phyloP scores from a whole-genome alignment of 2,113 vertebrate species.

The Oncorhynchus masou region DNA sequence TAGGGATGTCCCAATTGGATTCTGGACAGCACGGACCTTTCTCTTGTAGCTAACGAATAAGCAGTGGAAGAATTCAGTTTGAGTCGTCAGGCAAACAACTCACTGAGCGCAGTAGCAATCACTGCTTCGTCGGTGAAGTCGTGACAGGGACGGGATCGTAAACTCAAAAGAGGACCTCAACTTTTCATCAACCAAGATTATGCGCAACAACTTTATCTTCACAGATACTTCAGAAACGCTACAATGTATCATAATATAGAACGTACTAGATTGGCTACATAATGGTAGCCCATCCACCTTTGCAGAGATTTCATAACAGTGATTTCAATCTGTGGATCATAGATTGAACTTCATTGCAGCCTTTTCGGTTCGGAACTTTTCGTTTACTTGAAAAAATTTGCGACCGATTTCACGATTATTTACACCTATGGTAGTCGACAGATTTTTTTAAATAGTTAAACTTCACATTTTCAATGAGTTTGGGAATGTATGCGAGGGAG shows the following conservation, averaged over 20 bases:
- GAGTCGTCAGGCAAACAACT: too few species aligned
- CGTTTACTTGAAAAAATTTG: neutral
- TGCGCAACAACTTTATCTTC: neutral
- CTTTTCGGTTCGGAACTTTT: neutral
- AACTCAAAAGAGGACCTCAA: neutral
- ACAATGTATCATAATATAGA: neutral
- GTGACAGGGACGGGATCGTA: constrained; percentile 67
- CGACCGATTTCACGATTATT: neutral
- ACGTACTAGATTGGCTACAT: neutral
- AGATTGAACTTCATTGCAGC: neutral
- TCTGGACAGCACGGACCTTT: too few species aligned
- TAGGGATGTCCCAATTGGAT: too few species aligned
- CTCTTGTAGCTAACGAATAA: too few species aligned
- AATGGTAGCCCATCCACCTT: constrained; percentile 1
- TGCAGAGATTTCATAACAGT: neutral
- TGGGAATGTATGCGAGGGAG: constrained; percentile 40
- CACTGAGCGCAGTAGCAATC: neutral
- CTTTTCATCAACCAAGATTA: neutral
- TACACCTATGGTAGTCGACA: neutral
- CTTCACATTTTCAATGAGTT: neutral
- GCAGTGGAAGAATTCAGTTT: too few species aligned
- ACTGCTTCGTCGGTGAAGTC: constrained; percentile 65
- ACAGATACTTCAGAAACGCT: neutral
- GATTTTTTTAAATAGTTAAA: constrained; percentile 2
- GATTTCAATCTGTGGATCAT: neutral